A percentile compares a stretch with the other conserved stretches of the same genome.
Conservation (phyloP, 1,140 invertebrate genomes). For the Tyrophagus putrescentiae region DNA sequence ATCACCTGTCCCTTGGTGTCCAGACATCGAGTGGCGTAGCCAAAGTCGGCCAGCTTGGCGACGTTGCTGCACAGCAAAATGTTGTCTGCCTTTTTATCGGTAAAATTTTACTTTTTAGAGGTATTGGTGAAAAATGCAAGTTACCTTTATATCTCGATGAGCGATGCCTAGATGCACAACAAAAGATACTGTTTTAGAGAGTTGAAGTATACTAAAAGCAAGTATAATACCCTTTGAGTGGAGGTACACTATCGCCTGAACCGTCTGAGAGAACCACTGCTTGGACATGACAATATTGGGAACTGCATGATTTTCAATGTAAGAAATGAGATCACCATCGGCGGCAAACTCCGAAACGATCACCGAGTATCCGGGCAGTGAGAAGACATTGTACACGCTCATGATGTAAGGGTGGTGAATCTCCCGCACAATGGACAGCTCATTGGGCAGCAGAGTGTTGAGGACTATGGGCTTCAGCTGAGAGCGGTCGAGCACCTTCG, state of each 20-base stretch:
- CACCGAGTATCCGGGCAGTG: not conserved
- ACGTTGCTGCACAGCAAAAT: slow-evolving; percentile 19
- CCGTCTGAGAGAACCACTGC: not conserved
- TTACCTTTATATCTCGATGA: slow-evolving; percentile 5
- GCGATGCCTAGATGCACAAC: slow-evolving; percentile 3
- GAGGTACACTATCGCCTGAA: not conserved
- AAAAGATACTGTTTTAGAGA: no score
- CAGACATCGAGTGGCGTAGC: not conserved
- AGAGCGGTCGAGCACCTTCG: not conserved
- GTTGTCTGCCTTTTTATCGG: slow-evolving; percentile 24
- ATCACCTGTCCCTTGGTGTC: slow-evolving; percentile 11
- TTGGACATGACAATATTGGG: not conserved
- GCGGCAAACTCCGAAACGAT: not conserved
- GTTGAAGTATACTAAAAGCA: not conserved
- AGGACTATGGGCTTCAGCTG: not conserved
- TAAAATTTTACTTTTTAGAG: slow-evolving; percentile 10
- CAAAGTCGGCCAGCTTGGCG: slow-evolving; percentile 22
- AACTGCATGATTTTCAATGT: not conserved
- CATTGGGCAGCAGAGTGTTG: not conserved
- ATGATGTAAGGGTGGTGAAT: slow-evolving; percentile 10
- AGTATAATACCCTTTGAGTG: not conserved
- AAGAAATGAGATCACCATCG: slow-evolving; percentile 4
- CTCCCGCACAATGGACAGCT: not conserved
- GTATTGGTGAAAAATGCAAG: no score
- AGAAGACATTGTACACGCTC: not conserved